A percentile compares a stretch with the other conserved stretches of the same genome.
These are phyloP conservation scores for Sogatella furcifera DNA, from an alignment of 1,140 invertebrate species.

Conservation along the genomic window DNA sequence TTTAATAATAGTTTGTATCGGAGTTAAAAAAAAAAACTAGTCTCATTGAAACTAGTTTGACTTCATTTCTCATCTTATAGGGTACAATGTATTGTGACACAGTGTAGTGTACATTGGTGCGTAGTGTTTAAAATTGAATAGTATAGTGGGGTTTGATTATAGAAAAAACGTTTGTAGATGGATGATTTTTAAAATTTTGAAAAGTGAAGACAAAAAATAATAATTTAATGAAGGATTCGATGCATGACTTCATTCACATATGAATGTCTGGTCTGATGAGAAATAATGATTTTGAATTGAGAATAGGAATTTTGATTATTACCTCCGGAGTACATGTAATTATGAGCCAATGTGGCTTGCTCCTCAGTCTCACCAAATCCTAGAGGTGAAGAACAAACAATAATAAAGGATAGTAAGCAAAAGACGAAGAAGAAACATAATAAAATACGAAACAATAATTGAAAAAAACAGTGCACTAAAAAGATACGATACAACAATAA, in stretches of 20 bases:
- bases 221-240: not conserved
- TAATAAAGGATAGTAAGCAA: conserved; percentile 9
- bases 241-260: too few relatives aligned
- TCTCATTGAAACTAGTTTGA: too few relatives aligned
- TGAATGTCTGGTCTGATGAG: not conserved
- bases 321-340: conserved; percentile 76
- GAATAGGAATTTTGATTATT: conserved; percentile 25
- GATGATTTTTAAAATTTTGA: too few relatives aligned
- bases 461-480: not conserved
- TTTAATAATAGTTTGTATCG: too few relatives aligned
- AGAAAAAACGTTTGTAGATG: too few relatives aligned
- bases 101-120: too few relatives aligned
- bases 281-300: not conserved
- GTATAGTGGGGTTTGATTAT: too few relatives aligned
- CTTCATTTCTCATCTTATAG: too few relatives aligned
- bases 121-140: too few relatives aligned
- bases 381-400: conserved; percentile 31
- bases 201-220: not conserved
- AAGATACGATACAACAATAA: not conserved
- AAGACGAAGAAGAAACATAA: not conserved
- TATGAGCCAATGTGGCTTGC: conserved; percentile 69
- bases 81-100: too few relatives aligned
- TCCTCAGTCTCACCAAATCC: conserved; percentile 63
- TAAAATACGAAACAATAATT: conserved; percentile 1
- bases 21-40: too few relatives aligned